Base-by-base conservation (phyloP, 2,797 vertebrate species). In the Tokudaia muenninki region DNA sequence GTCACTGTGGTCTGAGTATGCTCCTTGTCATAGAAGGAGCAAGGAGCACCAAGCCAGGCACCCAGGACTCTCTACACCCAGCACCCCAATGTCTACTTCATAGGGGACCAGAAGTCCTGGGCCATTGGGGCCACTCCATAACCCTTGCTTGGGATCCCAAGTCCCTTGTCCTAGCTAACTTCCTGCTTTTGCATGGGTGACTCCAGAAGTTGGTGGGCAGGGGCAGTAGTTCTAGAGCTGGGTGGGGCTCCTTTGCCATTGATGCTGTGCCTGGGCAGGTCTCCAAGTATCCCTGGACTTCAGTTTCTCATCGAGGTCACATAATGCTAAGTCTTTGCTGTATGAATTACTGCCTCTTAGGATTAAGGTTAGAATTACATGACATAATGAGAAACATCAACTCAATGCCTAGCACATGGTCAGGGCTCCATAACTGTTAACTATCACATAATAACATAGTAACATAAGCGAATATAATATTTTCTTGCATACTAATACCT, bases 301-400 rank as follows among this genome's bases (percentile, higher is more conserved):
- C 31, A 75, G 1, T 90, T 57, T 92, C 79, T 80, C 11, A 34
- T 3, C 55, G 26, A 17, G 83, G 74, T 47, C 70, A 87, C 17
- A 19, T 70, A 4, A 44, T 86, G 19, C 83, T 44, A 37, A 87
- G 44, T 63, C 55, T 55, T 93, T 89, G 41, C 41, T 78, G n/a
- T 74, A 61, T 74, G 50, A 91, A 67, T 41, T 63, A 8, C 17
- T 47, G 1, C n/a, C 47, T 90, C n/a, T 82, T 65, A 86, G 75
- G 34, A 65, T 78, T 87, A 87, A 65, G 61, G 47, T 13, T 67
- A 89, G 63, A 79, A 79, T 91, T 83, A n/a, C 19, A 67, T 50
- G n/a, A 87, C 59, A 94, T 34, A 59, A 87, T 37, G 19, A 59
- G 55, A 78, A 86, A 72, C 21, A 90, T 5, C 44, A 89, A 24